Evolutionary conservation across 2,797 vertebrate genomes (phyloP).

Genomic region (Tokudaia tokunoshimensis): DNA sequence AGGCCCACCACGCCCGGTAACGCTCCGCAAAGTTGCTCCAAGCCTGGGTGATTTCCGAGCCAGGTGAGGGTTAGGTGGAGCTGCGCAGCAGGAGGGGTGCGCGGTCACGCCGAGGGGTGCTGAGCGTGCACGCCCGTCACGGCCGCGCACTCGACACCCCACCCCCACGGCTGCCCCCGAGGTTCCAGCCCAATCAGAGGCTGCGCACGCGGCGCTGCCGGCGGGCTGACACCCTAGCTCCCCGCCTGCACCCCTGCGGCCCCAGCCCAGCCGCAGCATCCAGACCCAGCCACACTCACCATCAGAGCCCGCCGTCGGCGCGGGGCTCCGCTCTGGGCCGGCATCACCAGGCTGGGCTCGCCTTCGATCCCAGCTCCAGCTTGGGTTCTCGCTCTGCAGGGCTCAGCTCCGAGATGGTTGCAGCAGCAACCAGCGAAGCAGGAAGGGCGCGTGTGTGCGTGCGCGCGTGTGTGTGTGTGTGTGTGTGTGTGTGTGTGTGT

Average conservation of each 20-base stretch:
- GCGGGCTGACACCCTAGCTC: conserved; percentile 33
- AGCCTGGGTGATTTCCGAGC: conserved; percentile 37
- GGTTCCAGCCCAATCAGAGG: conserved; percentile 81
- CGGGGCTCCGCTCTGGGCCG: conserved; percentile 30
- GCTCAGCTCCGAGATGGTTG: conserved; percentile 60
- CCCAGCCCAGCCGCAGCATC: conserved; percentile 3
- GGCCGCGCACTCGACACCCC: conserved; percentile 66
- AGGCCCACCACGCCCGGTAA: background rate
- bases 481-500: conserved; percentile 21
- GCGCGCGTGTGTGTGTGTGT: conserved; percentile 46
- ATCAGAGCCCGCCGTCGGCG: conserved; percentile 30
- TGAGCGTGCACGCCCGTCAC: conserved; percentile 44
- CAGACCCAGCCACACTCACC: conserved; percentile 69
- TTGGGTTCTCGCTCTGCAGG: conserved; percentile 49
- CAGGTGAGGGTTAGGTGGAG: conserved; percentile 33
- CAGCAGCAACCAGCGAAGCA: conserved; percentile 53
- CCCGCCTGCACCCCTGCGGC: conserved; percentile 17
- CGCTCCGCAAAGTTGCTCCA: conserved; percentile 69
- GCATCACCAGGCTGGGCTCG: conserved; percentile 51
- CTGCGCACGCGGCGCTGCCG: conserved; percentile 69
- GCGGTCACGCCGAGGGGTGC: conserved; percentile 13
- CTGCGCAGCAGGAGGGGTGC: conserved; percentile 29
- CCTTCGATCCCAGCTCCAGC: background rate
- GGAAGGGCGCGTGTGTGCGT: conserved; percentile 71
- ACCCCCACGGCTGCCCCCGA: conserved; percentile 66